Evolutionary conservation across 2,888 invertebrate genomes (phyloP), one percentile per base, ranked within the genome.

Genomic region (Ptychoptera albimana): DNA sequence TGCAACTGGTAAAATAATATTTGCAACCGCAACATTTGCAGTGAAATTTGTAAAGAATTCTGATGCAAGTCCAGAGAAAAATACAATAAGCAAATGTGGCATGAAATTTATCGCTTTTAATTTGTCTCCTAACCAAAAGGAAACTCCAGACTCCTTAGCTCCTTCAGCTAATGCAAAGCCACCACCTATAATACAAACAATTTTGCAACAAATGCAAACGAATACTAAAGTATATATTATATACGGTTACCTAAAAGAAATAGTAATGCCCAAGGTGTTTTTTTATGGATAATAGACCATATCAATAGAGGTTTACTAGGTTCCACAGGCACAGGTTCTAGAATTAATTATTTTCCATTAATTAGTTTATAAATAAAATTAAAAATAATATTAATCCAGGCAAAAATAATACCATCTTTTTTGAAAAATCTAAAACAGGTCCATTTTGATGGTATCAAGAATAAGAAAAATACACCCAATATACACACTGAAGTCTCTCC

Each of bases 111-210:
- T 68, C 0, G 72, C 75, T 29, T 68, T 66, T 8, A 87, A 65
- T 9, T 77, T 73, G 0, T 70, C 58, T 0, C 85, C 85, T 43
- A 87, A 73, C 67, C 78, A 72, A 11, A 64, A 56, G 0, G 84
- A 83, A 50, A 87, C 71, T 0, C 79, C 79, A 0, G 84, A 82
- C 6, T 68, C 76, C 53, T 81, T 77, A 51, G 82, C 80, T 45
- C 81, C 87, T 49, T 82, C 79, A 0, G 88, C 86, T 45, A 88
- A 70, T 0, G 87, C 86, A 63, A 87, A 87, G 0, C 87, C 87
- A 7, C 87, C 87, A 29, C 86, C 77, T 72, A 55, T 5, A 23
- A 23, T 3, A 5, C 3, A 23, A n/a, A n/a, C n/a, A n/a, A n/a
- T n/a, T n/a, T n/a, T n/a, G n/a, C n/a, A n/a, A n/a, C n/a, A n/a